Evolutionary conservation across 1,140 invertebrate species (phyloP), one percentile per base, ranked within the genome.

Genomic region (Megathymus violae): DNA sequence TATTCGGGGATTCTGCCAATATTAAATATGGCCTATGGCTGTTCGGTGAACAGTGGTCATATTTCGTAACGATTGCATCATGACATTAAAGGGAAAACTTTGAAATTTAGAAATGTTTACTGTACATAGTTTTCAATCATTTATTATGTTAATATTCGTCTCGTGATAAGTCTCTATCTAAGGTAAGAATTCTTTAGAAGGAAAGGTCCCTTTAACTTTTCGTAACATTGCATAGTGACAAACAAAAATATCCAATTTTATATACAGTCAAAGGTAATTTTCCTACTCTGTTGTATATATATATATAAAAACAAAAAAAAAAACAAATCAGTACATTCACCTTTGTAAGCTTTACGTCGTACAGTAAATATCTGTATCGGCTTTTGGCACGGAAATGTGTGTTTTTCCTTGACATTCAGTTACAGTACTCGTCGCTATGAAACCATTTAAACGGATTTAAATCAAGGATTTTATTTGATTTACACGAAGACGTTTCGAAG

Each of bases 381-480:
- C 40, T 56, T 56, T 56, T 56, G 52, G 25, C 52, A 31, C 40
- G 44, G 14, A 56, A 56, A 56, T 16, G 38, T 44, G 38, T 40
- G 22, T 31, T 58, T 44, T 44, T 36, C 10, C 40, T 44, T 44
- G 25, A 56, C 31, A 44, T 56, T 43, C 19, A 43, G 19, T 11
- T 13, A 14, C 22, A 16, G 22, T 56, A 56, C 52, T 27, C 52
- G 40, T 56, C 40, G 50, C 19, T 41, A 44, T 43, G 52, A 27
- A 56, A 56, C 52, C 31, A 44, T 59, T 59, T 46, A 59, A 59
- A 59, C 43, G 43, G 25, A 36, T 47, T 34, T 25, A 47, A 59
- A 59, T 46, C 41, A 36, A 15, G 54, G 54, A 59, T 56, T 58
- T 59, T 59, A 59, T 59, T 59, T 59, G 41, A 59, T 59, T 59